Conservation (phyloP, 1,140 invertebrate genomes). For the Lepidurus packardi region DNA sequence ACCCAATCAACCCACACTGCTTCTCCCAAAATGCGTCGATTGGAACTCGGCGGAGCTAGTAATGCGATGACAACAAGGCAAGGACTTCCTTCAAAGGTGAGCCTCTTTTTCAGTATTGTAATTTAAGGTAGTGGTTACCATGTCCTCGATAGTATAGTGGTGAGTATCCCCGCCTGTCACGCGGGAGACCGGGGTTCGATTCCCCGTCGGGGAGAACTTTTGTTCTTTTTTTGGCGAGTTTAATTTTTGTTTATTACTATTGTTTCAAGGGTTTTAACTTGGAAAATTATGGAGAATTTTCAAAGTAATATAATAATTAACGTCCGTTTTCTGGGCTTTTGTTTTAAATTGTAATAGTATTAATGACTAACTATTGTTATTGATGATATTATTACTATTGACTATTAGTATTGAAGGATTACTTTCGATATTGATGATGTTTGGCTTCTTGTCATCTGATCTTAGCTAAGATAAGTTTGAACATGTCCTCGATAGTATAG, state of each 20-base stretch:
- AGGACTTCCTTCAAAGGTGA: not conserved
- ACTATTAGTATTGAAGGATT: no score
- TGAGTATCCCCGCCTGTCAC: constrained; percentile 31
- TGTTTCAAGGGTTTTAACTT: not conserved
- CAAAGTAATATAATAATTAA: no score
- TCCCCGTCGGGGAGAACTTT: constrained; percentile 32
- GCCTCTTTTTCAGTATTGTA: not conserved
- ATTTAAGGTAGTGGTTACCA: not conserved
- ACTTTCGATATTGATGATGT: not conserved
- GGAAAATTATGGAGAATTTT: no score
- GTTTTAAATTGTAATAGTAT: no score
- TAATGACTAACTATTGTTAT: no score
- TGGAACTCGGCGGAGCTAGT: not conserved
- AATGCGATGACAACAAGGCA: not conserved
- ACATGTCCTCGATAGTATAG: constrained; percentile 50
- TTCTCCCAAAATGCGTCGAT: constrained; percentile 12
- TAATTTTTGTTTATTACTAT: not conserved
- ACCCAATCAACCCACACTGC: constrained; percentile 25
- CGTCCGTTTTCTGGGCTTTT: no score
- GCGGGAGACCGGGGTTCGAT: constrained; percentile 31
- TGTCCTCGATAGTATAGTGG: constrained; percentile 30
- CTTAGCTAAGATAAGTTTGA: not conserved
- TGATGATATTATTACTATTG: no score
- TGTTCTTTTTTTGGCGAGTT: not conserved
- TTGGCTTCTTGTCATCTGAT: not conserved